Evolutionary conservation across 1,140 invertebrate genomes (phyloP).

Genomic region (Drosophila ironensis): DNA sequence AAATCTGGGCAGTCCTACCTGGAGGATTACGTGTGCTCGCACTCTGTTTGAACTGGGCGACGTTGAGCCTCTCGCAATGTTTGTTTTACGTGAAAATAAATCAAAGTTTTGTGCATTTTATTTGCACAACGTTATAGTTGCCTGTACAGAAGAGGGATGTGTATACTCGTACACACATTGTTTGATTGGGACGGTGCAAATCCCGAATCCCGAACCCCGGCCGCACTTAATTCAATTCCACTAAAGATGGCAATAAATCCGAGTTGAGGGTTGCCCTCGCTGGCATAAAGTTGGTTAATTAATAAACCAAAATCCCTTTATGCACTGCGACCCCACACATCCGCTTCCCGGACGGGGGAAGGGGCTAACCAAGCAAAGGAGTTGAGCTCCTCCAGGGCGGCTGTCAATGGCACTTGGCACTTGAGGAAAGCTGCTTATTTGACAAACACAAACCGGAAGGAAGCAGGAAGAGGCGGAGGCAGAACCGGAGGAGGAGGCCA

Average conservation of each 20-base stretch:
- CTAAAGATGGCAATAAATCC: slow-evolving; percentile 28
- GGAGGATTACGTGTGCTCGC: slow-evolving; percentile 26
- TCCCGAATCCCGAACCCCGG: not conserved
- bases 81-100: slow-evolving; percentile 57
- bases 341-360: not conserved
- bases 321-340: slow-evolving; percentile 32
- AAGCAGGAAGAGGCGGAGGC: no score
- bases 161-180: no score
- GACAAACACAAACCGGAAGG: slow-evolving; percentile 46
- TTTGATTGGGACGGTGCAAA: no score
- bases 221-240: slow-evolving; percentile 32
- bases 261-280: slow-evolving; percentile 11
- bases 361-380: slow-evolving; percentile 1
- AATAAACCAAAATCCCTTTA: slow-evolving; percentile 53
- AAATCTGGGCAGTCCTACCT: slow-evolving; percentile 24
- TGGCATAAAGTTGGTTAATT: slow-evolving; percentile 31
- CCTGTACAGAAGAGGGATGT: slow-evolving; percentile 1
- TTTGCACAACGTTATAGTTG: no score
- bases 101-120: slow-evolving; percentile 53
- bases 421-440: slow-evolving; percentile 55
- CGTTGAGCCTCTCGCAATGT: slow-evolving; percentile 41
- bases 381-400: not conserved
- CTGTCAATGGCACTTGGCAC: slow-evolving; percentile 47
- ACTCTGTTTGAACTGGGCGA: slow-evolving; percentile 19
- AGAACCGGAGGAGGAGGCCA: not conserved